Conservation (phyloP, 2,888 invertebrate species). For the Laspeyria flexula region DNA sequence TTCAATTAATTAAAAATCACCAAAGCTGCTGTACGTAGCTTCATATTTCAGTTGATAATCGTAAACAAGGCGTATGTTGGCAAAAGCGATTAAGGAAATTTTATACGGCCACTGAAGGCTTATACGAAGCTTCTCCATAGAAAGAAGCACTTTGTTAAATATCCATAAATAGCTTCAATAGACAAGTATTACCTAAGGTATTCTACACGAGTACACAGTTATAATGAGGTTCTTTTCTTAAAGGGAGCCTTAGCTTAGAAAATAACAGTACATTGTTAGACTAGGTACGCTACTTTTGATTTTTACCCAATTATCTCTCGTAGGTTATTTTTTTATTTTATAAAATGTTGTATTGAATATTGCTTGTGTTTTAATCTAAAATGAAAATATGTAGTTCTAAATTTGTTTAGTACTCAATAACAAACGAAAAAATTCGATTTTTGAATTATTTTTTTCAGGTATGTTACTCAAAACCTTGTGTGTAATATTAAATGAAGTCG, state of each 20-base stretch:
- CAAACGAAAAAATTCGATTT: too few species aligned
- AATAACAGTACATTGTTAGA: background rate
- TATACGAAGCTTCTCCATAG: conserved; percentile 42
- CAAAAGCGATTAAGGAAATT: conserved; percentile 61
- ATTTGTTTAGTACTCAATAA: too few species aligned
- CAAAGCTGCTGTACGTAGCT: background rate
- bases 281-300: too few species aligned
- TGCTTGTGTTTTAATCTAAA: too few species aligned
- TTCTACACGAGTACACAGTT: conserved; percentile 8
- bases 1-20: background rate
- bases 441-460: too few species aligned
- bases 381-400: too few species aligned
- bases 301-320: background rate
- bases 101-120: conserved; percentile 51
- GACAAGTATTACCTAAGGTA: conserved; percentile 8
- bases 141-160: conserved; percentile 39
- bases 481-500: too few species aligned
- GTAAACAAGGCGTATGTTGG: conserved; percentile 33
- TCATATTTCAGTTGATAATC: background rate
- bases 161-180: conserved; percentile 36
- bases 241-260: background rate
- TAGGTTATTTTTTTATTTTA: background rate
- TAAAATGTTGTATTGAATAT: too few species aligned
- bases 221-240: conserved; percentile 3
- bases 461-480: too few species aligned